Evolutionary conservation across 2,797 vertebrate species (phyloP).

Genomic region (Pelobates cultripes): DNA sequence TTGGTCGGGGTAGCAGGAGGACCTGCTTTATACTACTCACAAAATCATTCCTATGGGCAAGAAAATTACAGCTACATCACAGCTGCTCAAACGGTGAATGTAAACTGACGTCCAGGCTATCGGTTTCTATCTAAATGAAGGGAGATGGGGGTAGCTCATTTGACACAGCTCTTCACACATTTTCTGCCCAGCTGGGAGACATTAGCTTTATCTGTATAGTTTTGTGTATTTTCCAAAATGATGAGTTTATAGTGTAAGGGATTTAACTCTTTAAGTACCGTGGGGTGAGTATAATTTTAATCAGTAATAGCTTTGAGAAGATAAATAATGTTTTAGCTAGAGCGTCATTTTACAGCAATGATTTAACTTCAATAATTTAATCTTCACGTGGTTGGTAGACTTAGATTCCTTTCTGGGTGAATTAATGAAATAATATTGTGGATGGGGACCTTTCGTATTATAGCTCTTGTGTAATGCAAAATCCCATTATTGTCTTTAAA

Average conservation of each 20-base stretch:
- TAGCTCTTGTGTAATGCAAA: too few relatives aligned
- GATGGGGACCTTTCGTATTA: too few relatives aligned
- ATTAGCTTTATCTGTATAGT: slow-evolving; percentile 72
- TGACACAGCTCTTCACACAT: slow-evolving; percentile 80
- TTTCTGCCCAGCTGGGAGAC: slow-evolving; percentile 72
- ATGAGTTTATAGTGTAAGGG: slow-evolving; percentile 20
- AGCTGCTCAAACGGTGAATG: slow-evolving; percentile 70
- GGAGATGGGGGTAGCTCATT: slow-evolving; percentile 66
- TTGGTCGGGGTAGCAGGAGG: slow-evolving; percentile 61
- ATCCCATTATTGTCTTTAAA: too few relatives aligned
- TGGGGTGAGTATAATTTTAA: too few relatives aligned
- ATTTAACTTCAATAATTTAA: too few relatives aligned
- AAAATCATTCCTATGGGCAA: slow-evolving; percentile 70
- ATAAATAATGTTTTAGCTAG: too few relatives aligned
- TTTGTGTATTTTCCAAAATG: slow-evolving; percentile 61
- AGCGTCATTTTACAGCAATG: too few relatives aligned
- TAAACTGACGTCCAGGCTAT: slow-evolving; percentile 72
- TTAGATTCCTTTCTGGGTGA: too few relatives aligned
- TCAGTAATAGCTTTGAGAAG: too few relatives aligned
- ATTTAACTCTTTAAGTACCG: too few relatives aligned
- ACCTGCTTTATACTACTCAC: slow-evolving; percentile 62
- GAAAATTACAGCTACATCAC: slow-evolving; percentile 68
- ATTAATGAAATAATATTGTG: too few relatives aligned
- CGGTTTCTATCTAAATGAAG: slow-evolving; percentile 65
- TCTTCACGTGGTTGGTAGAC: too few relatives aligned